phyloP scores from a whole-genome alignment of 2,888 invertebrate species.

The Apodemia hepburni region DNA sequence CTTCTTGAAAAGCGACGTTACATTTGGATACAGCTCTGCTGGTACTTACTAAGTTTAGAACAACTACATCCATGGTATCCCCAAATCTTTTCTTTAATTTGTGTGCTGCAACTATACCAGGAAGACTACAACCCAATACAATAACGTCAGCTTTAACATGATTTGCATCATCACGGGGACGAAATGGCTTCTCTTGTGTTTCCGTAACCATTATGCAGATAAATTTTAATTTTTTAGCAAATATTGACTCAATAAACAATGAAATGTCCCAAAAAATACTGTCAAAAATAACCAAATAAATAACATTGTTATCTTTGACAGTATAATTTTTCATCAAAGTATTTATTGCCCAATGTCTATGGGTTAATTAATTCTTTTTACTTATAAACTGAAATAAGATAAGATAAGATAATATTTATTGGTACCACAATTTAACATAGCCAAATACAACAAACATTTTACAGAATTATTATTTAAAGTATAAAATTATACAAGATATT shows the following conservation, averaged over 20 bases:
- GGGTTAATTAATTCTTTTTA: background rate
- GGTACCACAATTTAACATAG: too few relatives aligned
- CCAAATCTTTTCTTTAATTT: slow-evolving; percentile 65
- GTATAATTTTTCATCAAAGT: background rate
- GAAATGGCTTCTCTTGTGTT: background rate
- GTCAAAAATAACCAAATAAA: slow-evolving; percentile 6
- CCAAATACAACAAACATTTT: too few relatives aligned
- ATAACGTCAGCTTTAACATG: slow-evolving; percentile 62
- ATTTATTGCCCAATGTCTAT: background rate
- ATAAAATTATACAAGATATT: too few relatives aligned
- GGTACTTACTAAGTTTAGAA: slow-evolving; percentile 49
- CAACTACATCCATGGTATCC: slow-evolving; percentile 59
- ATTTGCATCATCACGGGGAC: slow-evolving; percentile 1
- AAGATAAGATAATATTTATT: too few relatives aligned
- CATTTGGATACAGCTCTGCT: slow-evolving; percentile 38
- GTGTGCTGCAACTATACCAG: slow-evolving; percentile 67
- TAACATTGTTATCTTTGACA: background rate
- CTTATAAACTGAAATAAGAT: too few relatives aligned
- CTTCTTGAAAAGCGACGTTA: slow-evolving; percentile 51
- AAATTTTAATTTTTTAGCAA: background rate
- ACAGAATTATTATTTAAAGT: too few relatives aligned
- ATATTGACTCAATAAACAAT: background rate
- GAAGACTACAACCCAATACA: slow-evolving; percentile 64
- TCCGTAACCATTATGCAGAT: background rate
- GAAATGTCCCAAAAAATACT: background rate